Evolutionary conservation across 2,888 invertebrate species (phyloP), one percentile per base, ranked within the genome.

Genomic region (Caenorhabditis virilis): DNA sequence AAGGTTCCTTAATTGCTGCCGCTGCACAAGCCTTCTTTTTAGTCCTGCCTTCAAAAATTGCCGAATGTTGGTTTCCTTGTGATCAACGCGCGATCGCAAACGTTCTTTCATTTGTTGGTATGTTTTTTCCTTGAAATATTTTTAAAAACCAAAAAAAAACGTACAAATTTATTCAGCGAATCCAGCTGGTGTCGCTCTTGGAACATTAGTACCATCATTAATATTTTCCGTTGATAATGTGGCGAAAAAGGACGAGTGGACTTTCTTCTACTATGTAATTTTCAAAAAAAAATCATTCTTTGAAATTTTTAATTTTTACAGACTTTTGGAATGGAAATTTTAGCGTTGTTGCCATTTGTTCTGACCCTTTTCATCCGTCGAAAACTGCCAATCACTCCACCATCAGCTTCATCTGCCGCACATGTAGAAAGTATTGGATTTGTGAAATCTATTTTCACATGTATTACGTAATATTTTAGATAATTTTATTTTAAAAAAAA

Each of bases 71-170:
- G 81, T 81, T 81, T 39, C 61, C 76, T 15, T 75, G 74, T 36
- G 58, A 80, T 43, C 81, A 81, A 60, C 52, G 81, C 27, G 74
- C 81, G 7, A 61, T 81, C n/a, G 78, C 81, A 6, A 81, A 81
- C 62, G 74, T 79, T 1, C 62, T 81, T 11, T 73, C 76, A 13
- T 81, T 81, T 55, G 75, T 78, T 22, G 80, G 78, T 78, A 1
- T 16, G 41, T 4, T 11, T 33, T 13, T 18, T 27, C 18, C 6
- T 13, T 42, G 4, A n/a, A 25, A 13, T n/a, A 36, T 35, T 18
- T 6, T 23, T 13, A 16, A 15, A 36, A 16, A 9, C 15, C 22
- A 49, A 42, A 22, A 54, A 36, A 26, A 13, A 54, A n/a, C 23
- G 30, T 50, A 6, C 33, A n/a, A 13, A 27, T 15, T 41, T 35